Evolutionary conservation across 2,888 invertebrate genomes (phyloP), one percentile per base, ranked within the genome.

Genomic region (Papilio protenor): DNA sequence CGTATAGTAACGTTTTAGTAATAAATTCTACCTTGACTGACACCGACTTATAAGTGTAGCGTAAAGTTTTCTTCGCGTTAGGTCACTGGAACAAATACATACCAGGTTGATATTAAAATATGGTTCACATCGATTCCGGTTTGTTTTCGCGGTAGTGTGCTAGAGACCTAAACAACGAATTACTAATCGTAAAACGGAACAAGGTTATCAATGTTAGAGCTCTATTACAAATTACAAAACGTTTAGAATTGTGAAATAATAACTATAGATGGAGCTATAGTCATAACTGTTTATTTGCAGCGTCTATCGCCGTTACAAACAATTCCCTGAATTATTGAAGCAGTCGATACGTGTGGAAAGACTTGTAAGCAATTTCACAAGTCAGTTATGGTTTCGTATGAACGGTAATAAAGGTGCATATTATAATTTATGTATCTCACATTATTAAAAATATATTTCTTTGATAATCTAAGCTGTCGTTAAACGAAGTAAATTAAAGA

Each of bases 211-310:
- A 45, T 61, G 61, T 72, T 76, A 71, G 69, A 73, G 61, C 73
- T 27, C 57, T 61, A 23, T 77, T 77, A 23, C 74, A 40, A 74
- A 23, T 77, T 77, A 23, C 74, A 40, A 74, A 77, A 77, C 70
- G 49, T 77, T 77, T 49, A 23, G 33, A 55, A 70, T 71, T 71
- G 71, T 75, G 75, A 71, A 75, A 78, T 57, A 52, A 78, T 64
- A 74, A 52, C 23, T 40, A 66, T 73, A 73, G 76, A 64, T 77
- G 23, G 61, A 52, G 71, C 27, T 59, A 45, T 70, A 49, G 45
- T 71, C 23, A 52, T 61, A 74, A 49, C 64, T 33, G 74, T 77
- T 73, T 73, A 77, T 74, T 70, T 74, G 49, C n/a, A 77, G 23
- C 77, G 57, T 18, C 27, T 77, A 49, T 23, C 23, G 61, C 70